phyloP scores from a whole-genome alignment of 1,140 invertebrate genomes.

The Teleogryllus occipitalis region DNA sequence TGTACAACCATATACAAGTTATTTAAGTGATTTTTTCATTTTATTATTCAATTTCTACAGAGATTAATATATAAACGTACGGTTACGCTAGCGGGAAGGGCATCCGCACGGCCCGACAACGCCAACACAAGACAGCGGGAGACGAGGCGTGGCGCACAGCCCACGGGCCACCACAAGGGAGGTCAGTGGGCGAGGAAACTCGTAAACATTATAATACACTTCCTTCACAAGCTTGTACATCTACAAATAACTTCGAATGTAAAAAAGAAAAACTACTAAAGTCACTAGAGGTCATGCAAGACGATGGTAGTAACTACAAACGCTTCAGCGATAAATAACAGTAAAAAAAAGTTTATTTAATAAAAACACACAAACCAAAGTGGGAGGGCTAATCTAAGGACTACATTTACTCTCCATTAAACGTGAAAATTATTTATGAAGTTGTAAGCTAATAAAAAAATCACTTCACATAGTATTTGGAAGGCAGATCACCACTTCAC shows the following conservation, averaged over 20 bases:
- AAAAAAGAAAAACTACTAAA: neutral
- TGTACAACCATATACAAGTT: constrained; percentile 26
- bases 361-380: constrained; percentile 14
- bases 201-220: constrained; percentile 7
- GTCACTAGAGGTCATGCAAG: neutral
- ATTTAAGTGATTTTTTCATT: constrained; percentile 11
- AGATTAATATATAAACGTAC: constrained; percentile 14
- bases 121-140: constrained; percentile 2
- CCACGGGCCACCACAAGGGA: no score
- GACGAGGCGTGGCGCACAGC: neutral
- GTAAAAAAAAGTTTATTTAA: constrained; percentile 1
- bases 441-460: constrained; percentile 8
- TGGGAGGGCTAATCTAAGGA: constrained; percentile 1
- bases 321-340: constrained; percentile 11
- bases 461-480: neutral
- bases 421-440: neutral
- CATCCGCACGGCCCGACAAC: neutral
- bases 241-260: constrained; percentile 7
- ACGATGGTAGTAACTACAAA: neutral
- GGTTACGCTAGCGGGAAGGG: constrained; percentile 1
- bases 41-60: constrained; percentile 17
- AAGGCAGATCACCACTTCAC: constrained; percentile 2
- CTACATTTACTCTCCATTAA: constrained; percentile 7
- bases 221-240: neutral
- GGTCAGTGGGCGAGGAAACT: neutral